phyloP scores from a whole-genome alignment of 2,797 vertebrate genomes.

The Lepilemur septentrionalis region DNA sequence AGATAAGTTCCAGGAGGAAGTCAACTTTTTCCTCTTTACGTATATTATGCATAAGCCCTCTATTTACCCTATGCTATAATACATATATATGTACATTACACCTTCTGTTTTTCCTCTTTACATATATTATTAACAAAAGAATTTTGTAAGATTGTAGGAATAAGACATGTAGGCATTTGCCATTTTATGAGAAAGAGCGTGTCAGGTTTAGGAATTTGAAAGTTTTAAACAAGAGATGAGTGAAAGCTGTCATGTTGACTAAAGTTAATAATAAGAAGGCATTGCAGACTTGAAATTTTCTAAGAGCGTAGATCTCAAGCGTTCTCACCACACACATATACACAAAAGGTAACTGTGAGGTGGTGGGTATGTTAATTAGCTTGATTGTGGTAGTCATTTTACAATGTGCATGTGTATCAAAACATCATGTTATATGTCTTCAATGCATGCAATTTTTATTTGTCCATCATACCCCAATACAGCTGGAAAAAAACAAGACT shows the following conservation, averaged over 20 bases:
- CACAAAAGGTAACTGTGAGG: neutral
- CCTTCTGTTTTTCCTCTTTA: neutral
- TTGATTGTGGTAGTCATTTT: neutral
- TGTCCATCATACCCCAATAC: neutral
- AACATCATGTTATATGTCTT: neutral
- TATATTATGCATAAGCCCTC: neutral
- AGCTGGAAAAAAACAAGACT: neutral
- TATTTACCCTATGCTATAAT: neutral
- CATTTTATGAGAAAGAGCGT: constrained; percentile 7
- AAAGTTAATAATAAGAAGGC: neutral
- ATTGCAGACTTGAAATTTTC: neutral
- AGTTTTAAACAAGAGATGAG: constrained; percentile 22
- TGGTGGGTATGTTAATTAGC: neutral
- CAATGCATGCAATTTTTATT: neutral
- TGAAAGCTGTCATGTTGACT: neutral
- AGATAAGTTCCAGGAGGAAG: neutral
- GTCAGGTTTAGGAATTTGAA: neutral
- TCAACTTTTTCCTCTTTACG: neutral
- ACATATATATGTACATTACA: neutral
- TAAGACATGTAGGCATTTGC: neutral
- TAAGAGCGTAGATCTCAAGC: neutral
- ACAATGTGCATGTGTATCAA: neutral
- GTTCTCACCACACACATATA: neutral
- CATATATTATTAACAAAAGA: neutral
- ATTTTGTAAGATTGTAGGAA: neutral